Percentiles rank a stretch among this genome's conserved stretches.
phyloP scores from a whole-genome alignment of 2,113 vertebrate genomes.

The Aphelocoma coerulescens region DNA sequence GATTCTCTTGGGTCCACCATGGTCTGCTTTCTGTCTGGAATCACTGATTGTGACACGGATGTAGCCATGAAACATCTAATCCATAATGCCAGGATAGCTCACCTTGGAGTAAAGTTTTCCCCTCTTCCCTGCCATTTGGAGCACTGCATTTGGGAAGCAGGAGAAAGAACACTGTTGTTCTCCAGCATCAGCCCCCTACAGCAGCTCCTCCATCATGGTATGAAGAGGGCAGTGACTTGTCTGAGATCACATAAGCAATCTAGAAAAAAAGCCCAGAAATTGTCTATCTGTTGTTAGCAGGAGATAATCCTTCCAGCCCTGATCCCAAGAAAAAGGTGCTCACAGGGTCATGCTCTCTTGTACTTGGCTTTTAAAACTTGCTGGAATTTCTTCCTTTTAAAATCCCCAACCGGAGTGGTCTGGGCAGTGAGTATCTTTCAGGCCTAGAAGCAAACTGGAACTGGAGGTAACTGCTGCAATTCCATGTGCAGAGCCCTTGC shows the following conservation, averaged over 20 bases:
- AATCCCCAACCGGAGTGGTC: not conserved
- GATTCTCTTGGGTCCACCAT: not conserved
- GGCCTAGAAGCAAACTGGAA: not conserved
- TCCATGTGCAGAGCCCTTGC: not conserved
- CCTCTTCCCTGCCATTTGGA: not conserved
- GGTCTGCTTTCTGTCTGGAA: not conserved
- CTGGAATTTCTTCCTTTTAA: not conserved
- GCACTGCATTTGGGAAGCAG: not conserved
- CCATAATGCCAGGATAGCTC: not conserved
- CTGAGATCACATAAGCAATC: not conserved
- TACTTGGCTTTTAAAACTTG: not conserved
- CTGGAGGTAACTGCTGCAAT: not conserved
- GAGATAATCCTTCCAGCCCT: not conserved
- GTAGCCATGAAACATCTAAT: not conserved
- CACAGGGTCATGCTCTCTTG: not conserved
- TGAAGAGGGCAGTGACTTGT: not conserved
- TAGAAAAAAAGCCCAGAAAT: not conserved
- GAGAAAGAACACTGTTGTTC: not conserved
- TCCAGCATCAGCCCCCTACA: not conserved
- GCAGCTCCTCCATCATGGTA: not conserved
- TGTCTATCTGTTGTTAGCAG: not conserved
- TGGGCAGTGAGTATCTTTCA: not conserved
- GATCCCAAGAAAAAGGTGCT: not conserved
- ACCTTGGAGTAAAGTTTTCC: not conserved
- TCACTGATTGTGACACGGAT: not conserved